Base-by-base conservation (phyloP, 2,113 vertebrate genomes). In the Malurus alboscapulatus region DNA sequence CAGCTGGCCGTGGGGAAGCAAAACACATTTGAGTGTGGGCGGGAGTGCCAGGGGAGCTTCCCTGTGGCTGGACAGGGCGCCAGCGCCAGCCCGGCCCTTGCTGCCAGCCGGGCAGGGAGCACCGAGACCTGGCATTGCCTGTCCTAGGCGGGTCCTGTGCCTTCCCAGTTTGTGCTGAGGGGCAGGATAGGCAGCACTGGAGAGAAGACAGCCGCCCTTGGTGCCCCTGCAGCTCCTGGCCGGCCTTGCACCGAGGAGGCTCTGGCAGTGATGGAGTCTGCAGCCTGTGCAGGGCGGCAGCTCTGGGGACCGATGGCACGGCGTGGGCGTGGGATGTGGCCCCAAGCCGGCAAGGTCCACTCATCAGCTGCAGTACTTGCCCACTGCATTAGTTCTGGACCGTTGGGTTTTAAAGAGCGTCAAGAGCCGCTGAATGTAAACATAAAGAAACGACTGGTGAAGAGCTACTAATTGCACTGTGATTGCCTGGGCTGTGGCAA, bases 201-300 rank as follows among this genome's bases (percentile, higher is more conserved):
- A 26, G 61, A 17, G 67, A 8, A 32, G 27, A 17, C 14, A 42
- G 50, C 10, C 0, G 0, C 44, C 18, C 6, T 47, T 29, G 2
- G 2, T 3, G 8, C 9, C 32, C 8, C 6, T 38, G 51, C 7
- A 0, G 12, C n/a, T 27, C 26, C 42, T n/a, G 16, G 36, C 11
- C 38, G 7, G 47, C 12, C 0, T 2, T 3, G 9, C 0, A 0
- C 42, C 0, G 0, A 5, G 19, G 8, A 25, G 11, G 22, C 19
- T 30, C 0, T 2, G 0, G 29, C 26, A 5, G 38, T 48, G 44
- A 15, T 13, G 9, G 27, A 22, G n/a, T 32, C 36, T 36, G 24
- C 3, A 19, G 16, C 36, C 42, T 12, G 2, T 1, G 2, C 27
- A 45, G 55, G 29, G 32, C 26, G 11, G 24, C 0, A 0, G 51